Percentiles rank a stretch among this genome's conserved stretches.
Conservation (phyloP, 1,140 invertebrate genomes). For the Bombus consobrinus region DNA sequence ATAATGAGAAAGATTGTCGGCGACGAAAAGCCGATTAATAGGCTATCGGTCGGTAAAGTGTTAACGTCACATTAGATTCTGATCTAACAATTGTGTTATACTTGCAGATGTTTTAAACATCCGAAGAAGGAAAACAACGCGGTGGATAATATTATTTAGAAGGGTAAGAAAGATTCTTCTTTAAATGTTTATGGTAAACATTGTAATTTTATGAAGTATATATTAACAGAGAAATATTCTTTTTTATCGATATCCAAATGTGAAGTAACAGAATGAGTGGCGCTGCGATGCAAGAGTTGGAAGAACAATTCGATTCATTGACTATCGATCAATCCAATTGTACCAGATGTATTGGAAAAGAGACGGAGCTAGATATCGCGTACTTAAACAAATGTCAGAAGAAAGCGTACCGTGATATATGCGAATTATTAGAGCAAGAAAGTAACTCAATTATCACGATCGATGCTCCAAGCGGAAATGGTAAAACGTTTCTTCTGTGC, state of each 20-base stretch:
- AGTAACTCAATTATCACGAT: neutral
- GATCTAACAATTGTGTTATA: neutral
- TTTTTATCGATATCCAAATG: neutral
- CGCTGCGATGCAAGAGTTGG: too few species aligned
- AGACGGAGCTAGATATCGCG: too few species aligned
- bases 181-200: neutral
- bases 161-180: neutral
- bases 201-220: neutral
- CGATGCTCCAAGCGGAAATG: neutral
- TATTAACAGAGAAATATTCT: neutral
- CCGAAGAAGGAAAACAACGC: neutral
- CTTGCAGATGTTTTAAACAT: neutral
- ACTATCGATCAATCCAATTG: neutral
- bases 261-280: neutral
- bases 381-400: neutral
- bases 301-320: neutral
- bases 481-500: constrained; percentile 21
- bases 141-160: neutral
- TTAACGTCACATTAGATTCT: neutral
- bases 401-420: neutral
- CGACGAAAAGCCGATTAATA: too few species aligned
- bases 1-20: too few species aligned
- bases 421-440: accelerated
- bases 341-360: neutral
- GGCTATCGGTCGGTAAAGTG: too few species aligned